A percentile compares a stretch with the other conserved stretches of the same genome.
phyloP scores from a whole-genome alignment of 2,888 invertebrate genomes.

The Loripinus fragilis region DNA sequence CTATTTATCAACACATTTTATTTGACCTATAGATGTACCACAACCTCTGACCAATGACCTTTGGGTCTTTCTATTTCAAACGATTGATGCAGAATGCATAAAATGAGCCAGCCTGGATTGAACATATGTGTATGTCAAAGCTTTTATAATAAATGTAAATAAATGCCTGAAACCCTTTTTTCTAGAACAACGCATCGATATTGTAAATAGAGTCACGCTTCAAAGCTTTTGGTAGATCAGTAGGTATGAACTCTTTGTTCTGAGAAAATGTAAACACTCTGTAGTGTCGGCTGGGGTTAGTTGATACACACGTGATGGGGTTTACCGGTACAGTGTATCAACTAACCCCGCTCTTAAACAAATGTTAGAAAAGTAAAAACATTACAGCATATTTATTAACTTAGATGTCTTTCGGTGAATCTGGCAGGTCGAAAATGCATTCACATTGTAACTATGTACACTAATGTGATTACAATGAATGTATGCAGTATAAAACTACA shows the following conservation, averaged over 20 bases:
- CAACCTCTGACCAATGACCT: too few species aligned
- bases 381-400: not conserved
- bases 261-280: not conserved
- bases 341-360: not conserved
- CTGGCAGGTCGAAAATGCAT: not conserved
- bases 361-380: too few species aligned
- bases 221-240: too few species aligned
- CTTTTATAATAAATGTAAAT: too few species aligned
- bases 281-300: slow-evolving; percentile 2
- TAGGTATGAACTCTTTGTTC: not conserved
- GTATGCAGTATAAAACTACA: not conserved
- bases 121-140: too few species aligned
- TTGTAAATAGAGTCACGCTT: too few species aligned
- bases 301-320: not conserved
- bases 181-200: too few species aligned
- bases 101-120: too few species aligned
- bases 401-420: not conserved
- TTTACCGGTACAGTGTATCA: slow-evolving; percentile 1
- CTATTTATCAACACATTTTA: not conserved
- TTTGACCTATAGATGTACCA: too few species aligned
- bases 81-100: too few species aligned
- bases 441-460: not conserved
- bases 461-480: not conserved
- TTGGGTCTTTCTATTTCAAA: too few species aligned
- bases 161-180: too few species aligned